Conservation (phyloP, 2,113 vertebrate genomes). For the Anser cygnoides region DNA sequence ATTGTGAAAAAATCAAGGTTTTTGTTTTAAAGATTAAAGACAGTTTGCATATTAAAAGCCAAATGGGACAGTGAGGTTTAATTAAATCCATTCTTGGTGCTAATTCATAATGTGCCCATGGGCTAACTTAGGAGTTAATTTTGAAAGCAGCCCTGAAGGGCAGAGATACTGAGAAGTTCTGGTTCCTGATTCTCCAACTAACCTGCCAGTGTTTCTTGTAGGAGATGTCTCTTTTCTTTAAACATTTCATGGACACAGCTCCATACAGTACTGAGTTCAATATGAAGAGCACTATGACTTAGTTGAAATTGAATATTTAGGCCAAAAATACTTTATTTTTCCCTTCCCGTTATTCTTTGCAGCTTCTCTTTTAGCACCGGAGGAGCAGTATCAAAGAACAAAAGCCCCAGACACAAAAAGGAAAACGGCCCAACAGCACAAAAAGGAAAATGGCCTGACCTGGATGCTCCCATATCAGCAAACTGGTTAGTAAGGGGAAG, state of each 20-base stretch:
- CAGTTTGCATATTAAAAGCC: constrained; percentile 4
- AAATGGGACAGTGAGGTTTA: constrained; percentile 11
- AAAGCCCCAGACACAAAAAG: not conserved
- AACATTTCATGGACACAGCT: not conserved
- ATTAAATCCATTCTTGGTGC: not conserved
- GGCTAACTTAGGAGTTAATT: constrained; percentile 5
- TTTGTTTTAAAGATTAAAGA: constrained; percentile 12
- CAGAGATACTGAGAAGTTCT: not conserved
- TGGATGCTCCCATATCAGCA: not conserved
- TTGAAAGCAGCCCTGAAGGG: not conserved
- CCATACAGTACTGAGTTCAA: not conserved
- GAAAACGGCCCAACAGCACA: not conserved
- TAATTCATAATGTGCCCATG: not conserved
- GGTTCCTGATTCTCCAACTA: not conserved
- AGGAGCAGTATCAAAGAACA: not conserved
- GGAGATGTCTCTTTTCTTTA: not conserved
- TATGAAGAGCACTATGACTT: not conserved
- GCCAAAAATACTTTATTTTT: not conserved
- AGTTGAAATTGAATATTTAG: not conserved
- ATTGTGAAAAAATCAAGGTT: not conserved
- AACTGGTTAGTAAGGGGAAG: not conserved
- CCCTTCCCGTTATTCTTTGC: not conserved
- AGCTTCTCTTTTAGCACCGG: not conserved
- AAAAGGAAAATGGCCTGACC: not conserved
- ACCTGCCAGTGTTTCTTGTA: not conserved